These are phyloP conservation scores for Atta texana DNA, from an alignment of 1,140 invertebrate species.

Conservation along the genomic window DNA sequence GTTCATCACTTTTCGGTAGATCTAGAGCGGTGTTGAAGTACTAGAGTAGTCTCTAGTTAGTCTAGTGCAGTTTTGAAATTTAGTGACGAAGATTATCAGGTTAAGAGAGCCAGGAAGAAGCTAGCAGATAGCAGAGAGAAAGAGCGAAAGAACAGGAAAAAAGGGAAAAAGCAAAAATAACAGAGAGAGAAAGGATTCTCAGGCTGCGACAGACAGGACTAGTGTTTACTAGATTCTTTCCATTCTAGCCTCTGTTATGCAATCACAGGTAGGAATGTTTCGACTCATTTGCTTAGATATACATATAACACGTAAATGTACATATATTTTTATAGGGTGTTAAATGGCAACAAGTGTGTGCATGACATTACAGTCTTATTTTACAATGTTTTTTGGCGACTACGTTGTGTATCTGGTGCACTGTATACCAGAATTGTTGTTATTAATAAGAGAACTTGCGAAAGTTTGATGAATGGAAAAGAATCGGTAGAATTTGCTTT, in stretches of 20 bases:
- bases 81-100: constrained; percentile 75
- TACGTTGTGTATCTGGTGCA: constrained; percentile 42
- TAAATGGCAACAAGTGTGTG: constrained; percentile 61
- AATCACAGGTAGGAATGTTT: constrained; percentile 82
- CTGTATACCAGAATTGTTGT: constrained; percentile 25
- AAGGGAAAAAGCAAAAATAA: constrained; percentile 76
- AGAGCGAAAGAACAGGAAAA: constrained; percentile 58
- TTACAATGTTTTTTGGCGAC: constrained; percentile 42
- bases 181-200: constrained; percentile 75
- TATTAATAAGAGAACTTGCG: constrained; percentile 17
- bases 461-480: constrained; percentile 24
- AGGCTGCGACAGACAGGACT: constrained; percentile 77
- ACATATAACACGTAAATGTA: constrained; percentile 38
- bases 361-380: constrained; percentile 56
- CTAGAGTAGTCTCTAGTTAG: constrained; percentile 70
- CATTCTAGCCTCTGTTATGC: constrained; percentile 77
- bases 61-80: constrained; percentile 58
- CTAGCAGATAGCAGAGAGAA: constrained; percentile 81
- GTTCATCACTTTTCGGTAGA: constrained; percentile 12
- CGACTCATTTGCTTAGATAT: constrained; percentile 78
- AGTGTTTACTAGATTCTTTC: constrained; percentile 79
- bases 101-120: constrained; percentile 73
- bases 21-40: constrained; percentile 31
- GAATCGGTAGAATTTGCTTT: constrained; percentile 10
- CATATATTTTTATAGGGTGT: constrained; percentile 44